These are phyloP conservation scores for Rhinogobius similis DNA, from an alignment of 2,113 vertebrate genomes.

Conservation along the genomic window DNA sequence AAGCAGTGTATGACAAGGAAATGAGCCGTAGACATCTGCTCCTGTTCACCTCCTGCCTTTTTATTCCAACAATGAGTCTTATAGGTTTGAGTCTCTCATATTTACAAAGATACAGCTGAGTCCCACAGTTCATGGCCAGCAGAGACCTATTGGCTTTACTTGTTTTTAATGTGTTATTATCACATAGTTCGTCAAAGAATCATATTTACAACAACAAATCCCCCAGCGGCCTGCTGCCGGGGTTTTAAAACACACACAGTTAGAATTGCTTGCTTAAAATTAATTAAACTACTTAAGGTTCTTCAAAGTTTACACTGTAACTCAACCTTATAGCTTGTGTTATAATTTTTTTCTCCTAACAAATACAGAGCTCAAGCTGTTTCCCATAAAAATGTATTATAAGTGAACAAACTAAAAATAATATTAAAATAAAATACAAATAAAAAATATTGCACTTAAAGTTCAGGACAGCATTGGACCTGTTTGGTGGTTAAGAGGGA, in stretches of 20 bases:
- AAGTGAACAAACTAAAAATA: conserved; percentile 65
- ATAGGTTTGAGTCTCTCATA: conserved; percentile 79
- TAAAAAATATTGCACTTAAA: conserved; percentile 92
- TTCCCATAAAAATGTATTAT: conserved; percentile 67
- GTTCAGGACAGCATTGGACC: conserved; percentile 75
- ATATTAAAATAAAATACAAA: conserved; percentile 67
- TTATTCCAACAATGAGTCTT: conserved; percentile 68
- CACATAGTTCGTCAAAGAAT: conserved; percentile 80
- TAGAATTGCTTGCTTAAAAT: conserved; percentile 73
- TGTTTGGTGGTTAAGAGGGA: conserved; percentile 66
- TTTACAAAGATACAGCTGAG: conserved; percentile 78
- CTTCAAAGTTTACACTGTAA: conserved; percentile 69
- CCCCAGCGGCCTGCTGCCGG: conserved; percentile 83
- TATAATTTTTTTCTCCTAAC: conserved; percentile 64
- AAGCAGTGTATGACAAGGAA: conserved; percentile 76
- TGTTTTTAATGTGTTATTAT: conserved; percentile 67
- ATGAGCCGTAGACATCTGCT: conserved; percentile 54
- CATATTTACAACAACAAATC: conserved; percentile 80
- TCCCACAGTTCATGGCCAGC: conserved; percentile 56
- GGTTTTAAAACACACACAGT: conserved; percentile 62
- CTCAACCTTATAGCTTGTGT: conserved; percentile 73
- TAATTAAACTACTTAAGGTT: conserved; percentile 67
- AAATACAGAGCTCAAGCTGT: conserved; percentile 76
- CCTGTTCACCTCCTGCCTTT: conserved; percentile 40
- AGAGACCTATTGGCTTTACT: conserved; percentile 59